Conservation (phyloP, 2,888 invertebrate genomes). For the Cenopis cana region DNA sequence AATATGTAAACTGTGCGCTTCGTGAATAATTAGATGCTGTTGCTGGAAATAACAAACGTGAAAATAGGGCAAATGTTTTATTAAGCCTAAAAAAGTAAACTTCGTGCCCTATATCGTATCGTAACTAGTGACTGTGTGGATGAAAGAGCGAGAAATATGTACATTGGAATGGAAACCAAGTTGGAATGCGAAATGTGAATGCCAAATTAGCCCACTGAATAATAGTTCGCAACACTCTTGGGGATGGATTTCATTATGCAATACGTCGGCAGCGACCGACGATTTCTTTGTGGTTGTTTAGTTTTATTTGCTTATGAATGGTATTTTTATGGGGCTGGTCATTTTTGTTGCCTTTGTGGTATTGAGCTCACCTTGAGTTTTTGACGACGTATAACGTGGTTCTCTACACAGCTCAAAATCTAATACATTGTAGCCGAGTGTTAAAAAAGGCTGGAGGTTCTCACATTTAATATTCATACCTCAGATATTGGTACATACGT, state of each 20-base stretch:
- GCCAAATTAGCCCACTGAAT: constrained; percentile 68
- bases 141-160: not conserved
- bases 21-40: no score
- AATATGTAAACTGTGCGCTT: no score
- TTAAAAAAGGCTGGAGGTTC: no score
- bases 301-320: constrained; percentile 63
- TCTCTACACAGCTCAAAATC: not conserved
- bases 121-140: not conserved
- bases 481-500: no score
- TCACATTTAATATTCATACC: no score
- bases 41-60: no score
- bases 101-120: no score
- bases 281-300: constrained; percentile 71
- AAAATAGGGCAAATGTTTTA: no score
- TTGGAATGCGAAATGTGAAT: not conserved
- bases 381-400: not conserved
- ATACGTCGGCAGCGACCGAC: constrained; percentile 71
- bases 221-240: constrained; percentile 79
- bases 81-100: no score
- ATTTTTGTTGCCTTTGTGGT: not conserved
- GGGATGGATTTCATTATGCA: constrained; percentile 83
- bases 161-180: not conserved
- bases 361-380: not conserved
- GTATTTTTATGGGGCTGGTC: constrained; percentile 43
- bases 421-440: no score